Conservation (phyloP, 64 coral and sea anemone species). For the Pachyseris speciosa region DNA sequence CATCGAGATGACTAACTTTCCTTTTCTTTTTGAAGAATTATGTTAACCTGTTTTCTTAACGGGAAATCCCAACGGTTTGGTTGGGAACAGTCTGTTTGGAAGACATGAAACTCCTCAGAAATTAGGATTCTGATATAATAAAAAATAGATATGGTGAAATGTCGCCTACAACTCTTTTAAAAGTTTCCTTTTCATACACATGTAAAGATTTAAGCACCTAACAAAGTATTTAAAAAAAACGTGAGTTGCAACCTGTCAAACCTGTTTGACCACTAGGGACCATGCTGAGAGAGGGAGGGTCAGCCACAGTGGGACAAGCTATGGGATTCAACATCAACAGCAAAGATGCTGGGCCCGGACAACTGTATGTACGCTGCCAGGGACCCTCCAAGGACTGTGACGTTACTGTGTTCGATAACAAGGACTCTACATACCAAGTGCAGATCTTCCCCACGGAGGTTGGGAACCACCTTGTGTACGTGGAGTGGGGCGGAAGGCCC, state of each 20-base stretch:
- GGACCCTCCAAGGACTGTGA: conserved; percentile 95
- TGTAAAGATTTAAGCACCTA: too few species aligned
- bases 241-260: neutral
- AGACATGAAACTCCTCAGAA: too few species aligned
- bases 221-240: neutral
- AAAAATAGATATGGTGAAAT: too few species aligned
- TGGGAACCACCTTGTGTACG: conserved; percentile 84
- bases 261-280: conserved; percentile 11
- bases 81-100: too few species aligned
- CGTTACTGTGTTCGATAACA: conserved; percentile 93
- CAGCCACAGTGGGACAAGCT: conserved; percentile 70
- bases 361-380: conserved; percentile 87
- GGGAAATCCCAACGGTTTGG: too few species aligned
- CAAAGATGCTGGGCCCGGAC: conserved; percentile 77
- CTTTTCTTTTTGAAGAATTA: too few species aligned
- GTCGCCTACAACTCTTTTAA: too few species aligned
- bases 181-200: too few species aligned
- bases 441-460: conserved; percentile 87
- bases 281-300: conserved; percentile 58
- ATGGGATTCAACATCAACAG: conserved; percentile 90
- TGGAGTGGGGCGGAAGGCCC: conserved; percentile 84
- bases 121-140: too few species aligned
- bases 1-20: too few species aligned
- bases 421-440: conserved; percentile 88
- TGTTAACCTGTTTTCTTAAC: too few species aligned